These are phyloP conservation scores for Pteronotus mesoamericanus DNA, from an alignment of 2,797 vertebrate species.

Conservation along the genomic window DNA sequence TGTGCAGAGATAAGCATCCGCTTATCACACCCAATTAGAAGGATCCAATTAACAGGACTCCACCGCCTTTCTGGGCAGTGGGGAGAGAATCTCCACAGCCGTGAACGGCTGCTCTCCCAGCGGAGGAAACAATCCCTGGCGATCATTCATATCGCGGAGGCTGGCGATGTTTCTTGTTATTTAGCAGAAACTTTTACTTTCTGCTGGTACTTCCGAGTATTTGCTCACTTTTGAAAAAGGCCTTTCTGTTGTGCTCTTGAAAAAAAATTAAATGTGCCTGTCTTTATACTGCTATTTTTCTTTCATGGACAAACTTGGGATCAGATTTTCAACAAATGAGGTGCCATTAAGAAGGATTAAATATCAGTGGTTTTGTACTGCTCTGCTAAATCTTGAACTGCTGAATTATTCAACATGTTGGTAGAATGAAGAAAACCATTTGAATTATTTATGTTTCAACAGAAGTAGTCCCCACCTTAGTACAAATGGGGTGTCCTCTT, in stretches of 20 bases:
- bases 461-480: constrained; percentile 76
- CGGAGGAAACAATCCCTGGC: background rate
- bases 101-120: background rate
- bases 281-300: constrained; percentile 28
- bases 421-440: constrained; percentile 77
- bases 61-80: background rate
- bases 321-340: constrained; percentile 17
- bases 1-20: background rate
- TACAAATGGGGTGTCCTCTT: constrained; percentile 82
- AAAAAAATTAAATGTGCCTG: background rate
- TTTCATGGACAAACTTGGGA: constrained; percentile 36
- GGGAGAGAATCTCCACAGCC: background rate
- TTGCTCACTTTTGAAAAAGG: background rate
- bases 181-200: background rate
- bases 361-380: constrained; percentile 1
- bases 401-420: constrained; percentile 65
- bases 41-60: background rate
- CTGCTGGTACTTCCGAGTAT: background rate
- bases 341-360: constrained; percentile 41
- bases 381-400: constrained; percentile 42
- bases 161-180: background rate
- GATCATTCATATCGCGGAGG: background rate
- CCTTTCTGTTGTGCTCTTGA: constrained; percentile 8
- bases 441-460: constrained; percentile 74
- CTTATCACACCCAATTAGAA: constrained; percentile 34